Percentiles rank a stretch among this genome's conserved stretches.
Evolutionary conservation across 2,888 invertebrate genomes (phyloP).

Genomic region (Ornithoptera priamus): DNA sequence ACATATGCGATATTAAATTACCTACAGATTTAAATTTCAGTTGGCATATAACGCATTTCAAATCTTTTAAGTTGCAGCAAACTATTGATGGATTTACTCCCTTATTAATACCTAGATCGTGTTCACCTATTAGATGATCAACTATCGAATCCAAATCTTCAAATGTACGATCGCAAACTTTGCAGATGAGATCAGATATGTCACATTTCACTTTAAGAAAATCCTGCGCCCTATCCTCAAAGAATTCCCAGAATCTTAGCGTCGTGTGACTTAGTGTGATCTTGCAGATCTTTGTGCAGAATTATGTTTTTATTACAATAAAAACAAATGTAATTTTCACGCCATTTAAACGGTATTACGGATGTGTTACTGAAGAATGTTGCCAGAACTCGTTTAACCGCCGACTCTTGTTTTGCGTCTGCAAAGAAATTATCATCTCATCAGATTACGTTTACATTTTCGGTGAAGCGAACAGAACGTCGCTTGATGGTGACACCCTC

Average conservation of each 20-base stretch:
- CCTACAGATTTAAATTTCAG: conserved; percentile 18
- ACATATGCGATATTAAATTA: conserved; percentile 15
- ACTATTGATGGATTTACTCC: conserved; percentile 4
- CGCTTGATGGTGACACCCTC: too few species aligned
- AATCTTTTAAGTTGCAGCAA: conserved; percentile 28
- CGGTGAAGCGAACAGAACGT: too few species aligned
- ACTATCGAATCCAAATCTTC: conserved; percentile 33
- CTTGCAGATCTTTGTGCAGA: conserved; percentile 36
- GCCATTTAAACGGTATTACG: conserved; percentile 43
- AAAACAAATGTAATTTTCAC: conserved; percentile 38
- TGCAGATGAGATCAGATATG: conserved; percentile 33
- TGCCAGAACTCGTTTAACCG: conserved; percentile 39
- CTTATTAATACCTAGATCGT: conserved; percentile 25
- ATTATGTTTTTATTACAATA: conserved; percentile 37
- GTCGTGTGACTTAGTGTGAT: conserved; percentile 42
- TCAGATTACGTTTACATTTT: conserved; percentile 11
- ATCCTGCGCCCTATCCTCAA: neutral
- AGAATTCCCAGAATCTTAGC: neutral
- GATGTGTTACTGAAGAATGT: conserved; percentile 42
- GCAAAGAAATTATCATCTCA: conserved; percentile 42
- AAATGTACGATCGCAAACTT: conserved; percentile 33
- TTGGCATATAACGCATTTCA: conserved; percentile 32
- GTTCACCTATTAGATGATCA: conserved; percentile 34
- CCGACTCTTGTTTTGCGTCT: conserved; percentile 40
- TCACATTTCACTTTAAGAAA: conserved; percentile 34